phyloP scores from a whole-genome alignment of 2,888 invertebrate genomes.

The Dichetophora obliterata region DNA sequence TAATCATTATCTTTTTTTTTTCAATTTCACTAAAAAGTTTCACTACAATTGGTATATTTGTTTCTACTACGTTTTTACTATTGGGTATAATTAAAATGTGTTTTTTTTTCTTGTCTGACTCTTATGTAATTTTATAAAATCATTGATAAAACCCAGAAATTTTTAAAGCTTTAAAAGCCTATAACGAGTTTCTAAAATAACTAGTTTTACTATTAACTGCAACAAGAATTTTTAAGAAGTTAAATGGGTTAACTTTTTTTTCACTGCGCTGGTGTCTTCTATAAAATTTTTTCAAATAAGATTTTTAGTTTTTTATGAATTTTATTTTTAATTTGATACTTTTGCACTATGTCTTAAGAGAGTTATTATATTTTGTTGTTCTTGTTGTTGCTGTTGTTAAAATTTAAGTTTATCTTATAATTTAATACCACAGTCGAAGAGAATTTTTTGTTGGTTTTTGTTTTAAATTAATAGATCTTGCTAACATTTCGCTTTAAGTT shows the following conservation, averaged over 20 bases:
- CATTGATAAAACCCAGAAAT: neutral
- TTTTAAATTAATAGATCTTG: conserved; percentile 41
- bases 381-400: conserved; percentile 15
- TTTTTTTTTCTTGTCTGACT: neutral
- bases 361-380: conserved; percentile 34
- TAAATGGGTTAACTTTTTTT: neutral
- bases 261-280: neutral
- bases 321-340: conserved; percentile 4
- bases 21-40: conserved; percentile 27
- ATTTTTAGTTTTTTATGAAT: neutral
- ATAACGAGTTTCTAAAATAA: conserved; percentile 10
- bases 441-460: conserved; percentile 50
- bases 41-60: conserved; percentile 2
- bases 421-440: conserved; percentile 70
- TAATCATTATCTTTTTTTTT: conserved; percentile 12
- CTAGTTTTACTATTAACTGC: conserved; percentile 4
- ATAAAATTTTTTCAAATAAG: neutral
- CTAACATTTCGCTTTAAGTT: conserved; percentile 40
- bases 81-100: neutral
- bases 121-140: conserved; percentile 1
- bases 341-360: conserved; percentile 19
- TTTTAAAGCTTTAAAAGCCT: neutral
- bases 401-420: conserved; percentile 62
- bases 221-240: conserved; percentile 16
- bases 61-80: conserved; percentile 7